phyloP scores from a whole-genome alignment of 2,888 invertebrate genomes.

The Morpho achilles region DNA sequence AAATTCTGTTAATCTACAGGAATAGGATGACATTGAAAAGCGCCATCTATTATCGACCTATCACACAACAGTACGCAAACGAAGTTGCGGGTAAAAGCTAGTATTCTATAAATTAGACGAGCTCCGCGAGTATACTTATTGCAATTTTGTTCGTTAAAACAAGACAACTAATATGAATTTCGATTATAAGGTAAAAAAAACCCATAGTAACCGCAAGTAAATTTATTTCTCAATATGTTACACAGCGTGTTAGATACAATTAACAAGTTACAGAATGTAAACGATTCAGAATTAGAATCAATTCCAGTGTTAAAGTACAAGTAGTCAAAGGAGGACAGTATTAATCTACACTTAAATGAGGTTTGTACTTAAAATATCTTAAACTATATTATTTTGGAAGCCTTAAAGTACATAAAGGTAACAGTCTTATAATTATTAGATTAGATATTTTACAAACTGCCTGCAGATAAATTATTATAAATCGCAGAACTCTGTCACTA shows the following conservation, averaged over 20 bases:
- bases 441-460: constrained; percentile 2
- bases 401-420: constrained; percentile 12
- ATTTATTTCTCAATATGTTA: constrained; percentile 21
- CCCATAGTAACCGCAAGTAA: constrained; percentile 20
- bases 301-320: constrained; percentile 4
- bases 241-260: constrained; percentile 7
- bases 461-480: background rate
- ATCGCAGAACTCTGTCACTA: background rate
- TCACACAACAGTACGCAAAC: no score
- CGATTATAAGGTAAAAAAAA: background rate
- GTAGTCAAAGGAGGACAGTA: background rate
- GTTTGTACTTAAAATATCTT: constrained; percentile 17
- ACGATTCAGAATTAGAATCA: constrained; percentile 4
- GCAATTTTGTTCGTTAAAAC: no score
- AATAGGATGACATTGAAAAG: no score
- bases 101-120: no score
- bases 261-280: constrained; percentile 5
- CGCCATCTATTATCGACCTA: no score
- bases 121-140: no score
- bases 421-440: constrained; percentile 14
- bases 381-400: constrained; percentile 24
- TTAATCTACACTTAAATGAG: constrained; percentile 5
- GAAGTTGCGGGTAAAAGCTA: no score
- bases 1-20: no score
- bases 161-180: no score